A percentile compares a stretch with the other conserved stretches of the same genome.
Conservation (phyloP, 2,113 vertebrate genomes). For the Paracanthobrama guichenoti region DNA sequence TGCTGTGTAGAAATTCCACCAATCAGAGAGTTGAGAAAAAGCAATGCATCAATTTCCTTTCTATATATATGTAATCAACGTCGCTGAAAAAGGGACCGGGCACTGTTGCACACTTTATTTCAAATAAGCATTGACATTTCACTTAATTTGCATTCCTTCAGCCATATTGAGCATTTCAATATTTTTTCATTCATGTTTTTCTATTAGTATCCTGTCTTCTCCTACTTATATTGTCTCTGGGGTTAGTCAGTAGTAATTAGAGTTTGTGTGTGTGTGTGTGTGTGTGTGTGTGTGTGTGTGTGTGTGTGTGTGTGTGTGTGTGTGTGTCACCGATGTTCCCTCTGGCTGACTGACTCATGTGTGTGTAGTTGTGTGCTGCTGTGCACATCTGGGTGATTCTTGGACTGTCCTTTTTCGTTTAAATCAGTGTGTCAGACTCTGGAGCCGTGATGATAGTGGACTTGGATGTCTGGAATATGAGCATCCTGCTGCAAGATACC, state of each 20-base stretch:
- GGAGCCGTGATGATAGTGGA: not conserved
- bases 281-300: not conserved
- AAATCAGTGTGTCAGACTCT: conserved; percentile 20
- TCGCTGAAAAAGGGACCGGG: no score
- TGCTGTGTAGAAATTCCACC: no score
- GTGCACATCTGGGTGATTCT: conserved; percentile 9
- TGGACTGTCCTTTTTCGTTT: conserved; percentile 30
- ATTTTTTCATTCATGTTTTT: conserved; percentile 15
- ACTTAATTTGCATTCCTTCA: not conserved
- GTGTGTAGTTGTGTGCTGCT: conserved; percentile 23
- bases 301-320: conserved; percentile 15
- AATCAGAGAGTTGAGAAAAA: no score
- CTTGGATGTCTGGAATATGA: not conserved
- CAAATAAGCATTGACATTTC: no score
- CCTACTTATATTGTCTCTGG: conserved; percentile 8
- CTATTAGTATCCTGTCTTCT: not conserved
- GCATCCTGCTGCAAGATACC: not conserved
- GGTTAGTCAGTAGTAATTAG: conserved; percentile 29
- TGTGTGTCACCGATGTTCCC: conserved; percentile 21
- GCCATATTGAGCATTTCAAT: not conserved
- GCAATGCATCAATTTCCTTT: no score
- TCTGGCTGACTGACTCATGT: conserved; percentile 45
- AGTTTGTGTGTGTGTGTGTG: conserved; percentile 11
- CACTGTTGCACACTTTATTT: no score
- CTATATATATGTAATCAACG: no score